Base-by-base conservation (phyloP, 2,888 invertebrate species). In the Malachius bipustulatus region DNA sequence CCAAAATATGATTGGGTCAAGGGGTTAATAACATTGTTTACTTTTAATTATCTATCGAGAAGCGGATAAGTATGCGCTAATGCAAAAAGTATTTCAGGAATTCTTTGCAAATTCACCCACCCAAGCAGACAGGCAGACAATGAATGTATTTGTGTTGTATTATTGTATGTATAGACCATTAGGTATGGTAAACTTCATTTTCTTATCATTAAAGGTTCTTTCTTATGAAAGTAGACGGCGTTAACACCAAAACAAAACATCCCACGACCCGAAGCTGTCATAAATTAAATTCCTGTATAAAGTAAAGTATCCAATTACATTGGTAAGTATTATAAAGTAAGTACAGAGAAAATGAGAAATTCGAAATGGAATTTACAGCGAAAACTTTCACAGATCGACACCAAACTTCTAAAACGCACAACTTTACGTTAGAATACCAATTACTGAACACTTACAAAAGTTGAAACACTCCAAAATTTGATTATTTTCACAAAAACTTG, bases 1-100 rank as follows among this genome's bases (percentile, higher is more conserved):
- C n/a, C 24, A 19, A n/a, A 19, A 19, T 19, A 19, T n/a, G 24
- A 19, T 19, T 19, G 24, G 24, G 24, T 19, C 24, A 19, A 19
- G 24, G n/a, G 24, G 24, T 19, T 19, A 19, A 19, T 19, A 19
- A 19, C 24, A 19, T 19, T 19, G 24, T 19, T 19, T 19, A 19
- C 24, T 19, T 19, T 19, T 19, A 19, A 19, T 19, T 19, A 6
- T 19, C 6, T 19, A n/a, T 19, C 6, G 6, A 19, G n/a, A 8
- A 19, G 6, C 6, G 24, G 24, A n/a, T n/a, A n/a, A n/a, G n/a
- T n/a, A 19, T 19, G 24, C n/a, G 24, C 24, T 19, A 19, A 19
- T 19, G 24, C 24, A 19, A 19, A 19, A 19, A 19, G n/a, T 8
- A 19, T 19, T 19, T n/a, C 6, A 19, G n/a, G 24, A 19, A 19